Base-by-base conservation (phyloP, 1,140 invertebrate genomes). In the Drosophila serrata region DNA sequence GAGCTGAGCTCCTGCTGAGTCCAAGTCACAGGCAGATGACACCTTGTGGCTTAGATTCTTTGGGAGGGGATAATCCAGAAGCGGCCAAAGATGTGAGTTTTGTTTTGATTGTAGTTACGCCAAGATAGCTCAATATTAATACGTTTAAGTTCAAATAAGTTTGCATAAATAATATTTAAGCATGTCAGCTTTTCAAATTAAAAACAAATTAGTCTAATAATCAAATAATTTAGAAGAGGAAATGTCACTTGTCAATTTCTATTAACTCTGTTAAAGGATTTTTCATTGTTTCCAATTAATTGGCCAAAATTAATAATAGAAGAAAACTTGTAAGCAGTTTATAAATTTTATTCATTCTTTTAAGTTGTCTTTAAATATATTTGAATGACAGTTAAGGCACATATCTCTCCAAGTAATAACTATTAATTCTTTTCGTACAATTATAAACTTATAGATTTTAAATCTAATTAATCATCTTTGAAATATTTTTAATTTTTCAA, bases 21-120 rank as follows among this genome's bases (percentile, higher is more conserved):
- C 92, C 92, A 2, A 91, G 84, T 22, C 92, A 92, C 69, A 64
- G 91, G 6, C 91, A 92, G 63, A 81, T 92, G 13, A 92, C 92
- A 6, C 92, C 92, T 2, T 75, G 82, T 15, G 65, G 67, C 2
- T 9, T 91, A 12, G 91, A 88, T 33, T 51, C 60, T 0, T 45
- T 61, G 33, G 73, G 56, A 11, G 73, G 48, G 11, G 82, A 76
- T 13, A 61, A 57, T 8, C 6, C 59, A 19, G 33, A n/a, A 6
- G 19, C 42, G 24, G 35, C 7, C 12, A 79, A 75, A 42, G 79
- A 75, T 13, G 55, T 55, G 33, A 82, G 82, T 60, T 51, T 31
- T 9, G 51, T 55, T 60, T 37, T 19, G 5, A 62, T n/a, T n/a
- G n/a, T n/a, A n/a, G n/a, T n/a, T n/a, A n/a, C n/a, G n/a, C n/a